Percentiles rank a stretch among this genome's conserved stretches.
Conservation (phyloP, 2,113 vertebrate species). For the Camelus dromedarius region DNA sequence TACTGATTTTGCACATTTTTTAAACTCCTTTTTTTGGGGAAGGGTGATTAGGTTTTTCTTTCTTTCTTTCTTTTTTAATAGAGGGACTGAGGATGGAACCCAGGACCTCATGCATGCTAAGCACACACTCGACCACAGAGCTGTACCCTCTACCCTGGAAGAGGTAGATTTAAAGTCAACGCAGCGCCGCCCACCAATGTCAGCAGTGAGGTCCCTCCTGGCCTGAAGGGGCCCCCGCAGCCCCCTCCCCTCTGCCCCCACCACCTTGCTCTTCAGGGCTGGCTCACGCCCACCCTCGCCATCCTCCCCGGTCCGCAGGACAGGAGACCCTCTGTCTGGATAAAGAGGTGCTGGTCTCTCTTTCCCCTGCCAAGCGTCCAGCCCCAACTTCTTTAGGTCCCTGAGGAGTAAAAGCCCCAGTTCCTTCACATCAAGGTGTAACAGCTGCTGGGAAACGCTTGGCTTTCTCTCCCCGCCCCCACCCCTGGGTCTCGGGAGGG, state of each 20-base stretch:
- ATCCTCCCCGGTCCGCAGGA: neutral
- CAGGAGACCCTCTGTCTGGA: neutral
- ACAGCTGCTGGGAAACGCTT: neutral
- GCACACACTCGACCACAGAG: no score
- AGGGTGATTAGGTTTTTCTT: no score
- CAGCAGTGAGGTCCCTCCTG: accelerated
- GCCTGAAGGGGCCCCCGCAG: neutral
- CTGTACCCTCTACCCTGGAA: neutral
- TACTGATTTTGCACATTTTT: no score
- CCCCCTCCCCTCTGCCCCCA: neutral
- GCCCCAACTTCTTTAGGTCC: neutral
- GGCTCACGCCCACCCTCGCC: neutral
- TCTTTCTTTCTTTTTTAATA: no score
- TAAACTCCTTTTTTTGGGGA: no score
- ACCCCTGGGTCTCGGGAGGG: neutral
- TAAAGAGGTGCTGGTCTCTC: neutral
- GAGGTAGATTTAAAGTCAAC: neutral
- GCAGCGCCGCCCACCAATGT: accelerated
- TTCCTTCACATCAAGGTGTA: neutral
- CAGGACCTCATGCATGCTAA: no score
- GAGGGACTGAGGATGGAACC: no score
- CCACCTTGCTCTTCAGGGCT: no score
- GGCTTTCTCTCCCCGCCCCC: accelerated
- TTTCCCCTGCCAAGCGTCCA: no score
- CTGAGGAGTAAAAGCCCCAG: neutral